Percentiles rank a stretch among this genome's conserved stretches.
Evolutionary conservation across 2,113 vertebrate genomes (phyloP).

Genomic region (Callipepla squamata): DNA sequence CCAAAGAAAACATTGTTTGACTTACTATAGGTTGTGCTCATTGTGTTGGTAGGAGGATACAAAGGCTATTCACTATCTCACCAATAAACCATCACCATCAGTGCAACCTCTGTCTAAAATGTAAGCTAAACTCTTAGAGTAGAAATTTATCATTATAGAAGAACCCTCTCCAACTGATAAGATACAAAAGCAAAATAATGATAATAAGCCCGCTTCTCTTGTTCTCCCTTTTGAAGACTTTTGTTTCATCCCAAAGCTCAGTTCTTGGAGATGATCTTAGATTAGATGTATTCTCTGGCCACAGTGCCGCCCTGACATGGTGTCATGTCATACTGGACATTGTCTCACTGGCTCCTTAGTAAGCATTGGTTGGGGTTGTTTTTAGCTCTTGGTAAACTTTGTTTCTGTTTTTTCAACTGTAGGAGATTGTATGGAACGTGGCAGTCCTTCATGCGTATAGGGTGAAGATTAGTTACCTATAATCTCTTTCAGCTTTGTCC

Average conservation of each 20-base stretch:
- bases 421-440: not conserved
- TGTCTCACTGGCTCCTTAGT: not conserved
- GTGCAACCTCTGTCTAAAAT: not conserved
- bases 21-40: rapidly evolving
- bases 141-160: not conserved
- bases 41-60: not conserved
- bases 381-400: not conserved
- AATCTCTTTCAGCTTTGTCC: not conserved
- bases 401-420: not conserved
- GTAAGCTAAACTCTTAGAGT: not conserved
- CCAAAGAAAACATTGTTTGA: not conserved
- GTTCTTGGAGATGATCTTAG: not conserved
- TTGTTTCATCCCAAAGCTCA: not conserved
- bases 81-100: not conserved
- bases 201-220: not conserved
- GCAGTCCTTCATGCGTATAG: not conserved
- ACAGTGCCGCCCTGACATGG: not conserved
- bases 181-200: not conserved
- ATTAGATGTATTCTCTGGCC: not conserved
- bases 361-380: not conserved
- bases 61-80: not conserved
- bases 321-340: not conserved
- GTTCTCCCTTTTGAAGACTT: not conserved
- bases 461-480: not conserved
- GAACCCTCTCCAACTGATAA: not conserved